A percentile compares a stretch with the other conserved stretches of the same genome.
These are phyloP conservation scores for Lepus oiostolus DNA, from an alignment of 2,797 vertebrate species.

Conservation along the genomic window DNA sequence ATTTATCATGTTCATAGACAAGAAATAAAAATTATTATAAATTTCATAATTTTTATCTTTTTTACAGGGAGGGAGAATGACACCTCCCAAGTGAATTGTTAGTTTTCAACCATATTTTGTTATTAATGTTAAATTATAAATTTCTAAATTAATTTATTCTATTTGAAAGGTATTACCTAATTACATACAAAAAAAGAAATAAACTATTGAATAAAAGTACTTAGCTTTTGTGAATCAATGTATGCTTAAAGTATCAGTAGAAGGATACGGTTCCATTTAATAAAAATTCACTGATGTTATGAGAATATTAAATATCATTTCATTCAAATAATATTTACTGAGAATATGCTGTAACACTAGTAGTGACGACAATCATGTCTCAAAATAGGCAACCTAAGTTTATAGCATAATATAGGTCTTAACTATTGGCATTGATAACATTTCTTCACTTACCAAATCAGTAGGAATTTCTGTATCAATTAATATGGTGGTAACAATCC, in stretches of 20 bases:
- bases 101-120: not conserved
- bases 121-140: not conserved
- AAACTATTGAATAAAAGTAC: not conserved
- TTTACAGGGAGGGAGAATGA: not conserved
- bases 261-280: not conserved
- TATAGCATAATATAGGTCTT: not conserved
- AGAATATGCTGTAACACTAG: not conserved
- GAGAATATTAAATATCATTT: not conserved
- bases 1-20: not conserved
- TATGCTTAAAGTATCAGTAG: not conserved
- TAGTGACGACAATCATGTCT: not conserved
- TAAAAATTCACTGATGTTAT: not conserved
- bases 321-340: not conserved
- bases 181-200: not conserved
- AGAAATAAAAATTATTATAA: not conserved
- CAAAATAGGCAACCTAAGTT: not conserved
- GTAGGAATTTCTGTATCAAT: not conserved
- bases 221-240: not conserved
- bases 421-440: not conserved
- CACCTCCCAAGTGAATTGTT: not conserved
- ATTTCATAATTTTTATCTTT: constrained; percentile 14
- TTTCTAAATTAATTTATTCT: not conserved
- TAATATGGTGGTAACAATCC: not conserved
- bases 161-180: not conserved
- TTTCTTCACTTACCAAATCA: not conserved